Conservation (phyloP, 2,888 invertebrate genomes). For the Volucella inflata region DNA sequence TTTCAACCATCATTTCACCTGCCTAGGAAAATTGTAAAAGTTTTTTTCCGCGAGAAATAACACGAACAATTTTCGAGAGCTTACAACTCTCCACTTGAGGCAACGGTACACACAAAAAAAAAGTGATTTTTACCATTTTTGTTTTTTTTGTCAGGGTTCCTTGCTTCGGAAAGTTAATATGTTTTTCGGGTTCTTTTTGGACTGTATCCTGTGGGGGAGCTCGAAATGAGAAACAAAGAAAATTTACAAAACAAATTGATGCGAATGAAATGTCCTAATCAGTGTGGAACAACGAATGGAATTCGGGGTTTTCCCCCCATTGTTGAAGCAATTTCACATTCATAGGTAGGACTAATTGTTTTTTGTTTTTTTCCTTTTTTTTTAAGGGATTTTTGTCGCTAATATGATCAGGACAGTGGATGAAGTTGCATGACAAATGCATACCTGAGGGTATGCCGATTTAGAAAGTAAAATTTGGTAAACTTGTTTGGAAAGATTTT, state of each 20-base stretch:
- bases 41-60: conserved; percentile 76
- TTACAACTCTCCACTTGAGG: conserved; percentile 52
- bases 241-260: conserved; percentile 75
- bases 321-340: conserved; percentile 28
- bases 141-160: not conserved
- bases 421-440: no score
- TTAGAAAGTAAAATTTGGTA: no score
- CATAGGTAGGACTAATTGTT: conserved; percentile 54
- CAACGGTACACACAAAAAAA: conserved; percentile 10
- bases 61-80: conserved; percentile 68
- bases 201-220: not conserved
- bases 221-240: conserved; percentile 41
- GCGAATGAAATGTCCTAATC: conserved; percentile 75
- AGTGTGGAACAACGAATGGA: conserved; percentile 53
- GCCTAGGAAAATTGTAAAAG: conserved; percentile 75
- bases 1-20: conserved; percentile 75
- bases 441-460: no score
- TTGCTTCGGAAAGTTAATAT: conserved; percentile 53
- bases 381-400: no score
- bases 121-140: conserved; percentile 5
- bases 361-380: conserved; percentile 2
- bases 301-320: conserved; percentile 5
- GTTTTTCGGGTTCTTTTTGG: conserved; percentile 26
- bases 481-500: no score
- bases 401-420: no score